phyloP scores from a whole-genome alignment of 2,888 invertebrate genomes.

The Drosophila siamana region DNA sequence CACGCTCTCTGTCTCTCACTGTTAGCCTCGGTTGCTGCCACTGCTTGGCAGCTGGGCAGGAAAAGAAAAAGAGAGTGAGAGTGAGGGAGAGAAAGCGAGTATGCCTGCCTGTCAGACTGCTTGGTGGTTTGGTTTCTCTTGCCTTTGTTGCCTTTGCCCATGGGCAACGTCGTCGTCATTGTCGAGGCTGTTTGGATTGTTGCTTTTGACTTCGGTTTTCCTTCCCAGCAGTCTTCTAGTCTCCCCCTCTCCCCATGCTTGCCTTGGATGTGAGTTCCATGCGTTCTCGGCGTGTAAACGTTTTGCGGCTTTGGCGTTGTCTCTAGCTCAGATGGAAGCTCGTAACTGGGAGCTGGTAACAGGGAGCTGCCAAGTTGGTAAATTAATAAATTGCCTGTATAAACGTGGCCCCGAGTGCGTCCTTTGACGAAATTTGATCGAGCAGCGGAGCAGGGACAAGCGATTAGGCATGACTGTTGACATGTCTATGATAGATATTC shows the following conservation, averaged over 20 bases:
- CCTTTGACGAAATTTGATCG: slow-evolving; percentile 71
- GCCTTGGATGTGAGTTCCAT: slow-evolving; percentile 22
- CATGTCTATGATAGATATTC: slow-evolving; percentile 67
- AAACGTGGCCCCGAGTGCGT: slow-evolving; percentile 63
- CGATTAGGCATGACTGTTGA: slow-evolving; percentile 52
- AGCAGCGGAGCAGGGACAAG: slow-evolving; percentile 43
- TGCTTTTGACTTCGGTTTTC: slow-evolving; percentile 40
- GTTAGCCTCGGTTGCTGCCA: slow-evolving; percentile 1
- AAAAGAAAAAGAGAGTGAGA: not conserved
- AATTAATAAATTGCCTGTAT: slow-evolving; percentile 79
- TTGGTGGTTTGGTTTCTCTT: not conserved
- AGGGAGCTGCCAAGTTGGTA: slow-evolving; percentile 56
- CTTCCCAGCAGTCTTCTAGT: not conserved
- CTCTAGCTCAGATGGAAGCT: slow-evolving; percentile 14
- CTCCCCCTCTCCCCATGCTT: not conserved
- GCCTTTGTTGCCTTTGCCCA: slow-evolving; percentile 23
- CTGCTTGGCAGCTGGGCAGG: not conserved
- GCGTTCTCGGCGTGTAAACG: slow-evolving; percentile 67
- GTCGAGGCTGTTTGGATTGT: slow-evolving; percentile 47
- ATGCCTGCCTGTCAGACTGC: not conserved
- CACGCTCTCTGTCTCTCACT: not conserved
- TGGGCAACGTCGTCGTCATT: slow-evolving; percentile 46
- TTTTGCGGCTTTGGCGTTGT: slow-evolving; percentile 58
- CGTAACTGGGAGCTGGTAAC: slow-evolving; percentile 8
- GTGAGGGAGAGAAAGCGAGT: not conserved